A percentile compares a stretch with the other conserved stretches of the same genome.
These are phyloP conservation scores for Podabrus alpinus DNA, from an alignment of 2,888 invertebrate genomes.

Conservation along the genomic window DNA sequence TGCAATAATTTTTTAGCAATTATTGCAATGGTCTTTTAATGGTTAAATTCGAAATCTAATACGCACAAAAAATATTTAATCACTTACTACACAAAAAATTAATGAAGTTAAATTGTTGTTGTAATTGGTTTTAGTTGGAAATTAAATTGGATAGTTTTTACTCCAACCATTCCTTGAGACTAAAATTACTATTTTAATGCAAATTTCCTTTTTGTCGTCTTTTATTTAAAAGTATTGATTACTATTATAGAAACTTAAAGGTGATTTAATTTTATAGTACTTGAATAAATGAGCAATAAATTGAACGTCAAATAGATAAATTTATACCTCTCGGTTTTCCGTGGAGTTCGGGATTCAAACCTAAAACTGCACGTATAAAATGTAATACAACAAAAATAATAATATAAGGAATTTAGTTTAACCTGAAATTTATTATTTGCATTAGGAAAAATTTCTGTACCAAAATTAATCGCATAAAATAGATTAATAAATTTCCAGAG, in stretches of 20 bases:
- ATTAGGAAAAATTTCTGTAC: not conserved
- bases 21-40: not conserved
- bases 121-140: not conserved
- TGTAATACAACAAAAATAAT: not conserved
- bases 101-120: not conserved
- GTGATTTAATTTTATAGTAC: not conserved
- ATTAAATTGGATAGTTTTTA: not conserved
- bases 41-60: not conserved
- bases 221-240: not conserved
- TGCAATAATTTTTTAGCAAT: not conserved
- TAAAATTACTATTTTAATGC: not conserved
- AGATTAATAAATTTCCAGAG: not conserved
- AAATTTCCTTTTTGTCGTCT: not conserved
- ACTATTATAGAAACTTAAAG: not conserved
- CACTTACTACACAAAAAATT: not conserved
- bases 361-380: not conserved
- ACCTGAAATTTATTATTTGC: not conserved
- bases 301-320: not conserved
- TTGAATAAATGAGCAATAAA: not conserved
- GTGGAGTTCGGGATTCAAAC: not conserved
- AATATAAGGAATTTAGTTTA: not conserved
- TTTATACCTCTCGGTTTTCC: no score
- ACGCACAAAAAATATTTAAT: not conserved
- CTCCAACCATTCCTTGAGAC: not conserved
- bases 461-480: not conserved